phyloP scores from a whole-genome alignment of 2,113 vertebrate species.

The Mustela lutreola region DNA sequence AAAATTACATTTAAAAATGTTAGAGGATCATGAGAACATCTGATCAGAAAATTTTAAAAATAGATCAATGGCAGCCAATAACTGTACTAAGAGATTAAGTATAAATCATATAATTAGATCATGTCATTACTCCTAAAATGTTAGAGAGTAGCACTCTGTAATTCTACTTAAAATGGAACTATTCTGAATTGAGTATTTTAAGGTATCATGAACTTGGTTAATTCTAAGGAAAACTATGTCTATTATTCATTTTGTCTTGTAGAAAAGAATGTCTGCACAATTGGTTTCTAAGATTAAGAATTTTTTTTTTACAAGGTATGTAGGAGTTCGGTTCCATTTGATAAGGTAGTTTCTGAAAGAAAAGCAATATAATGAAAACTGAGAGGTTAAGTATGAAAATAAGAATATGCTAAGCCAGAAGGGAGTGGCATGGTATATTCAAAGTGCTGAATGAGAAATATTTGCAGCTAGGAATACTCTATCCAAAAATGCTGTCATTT shows the following conservation, averaged over 20 bases:
- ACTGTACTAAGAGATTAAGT: background rate
- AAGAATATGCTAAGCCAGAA: background rate
- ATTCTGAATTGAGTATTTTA: background rate
- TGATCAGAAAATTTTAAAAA: background rate
- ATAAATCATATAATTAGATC: background rate
- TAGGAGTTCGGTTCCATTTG: background rate
- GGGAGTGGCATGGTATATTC: no score
- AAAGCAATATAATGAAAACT: background rate
- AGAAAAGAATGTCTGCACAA: background rate
- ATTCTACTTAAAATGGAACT: background rate
- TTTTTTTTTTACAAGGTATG: background rate
- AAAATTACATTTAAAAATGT: background rate
- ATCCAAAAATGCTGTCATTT: no score
- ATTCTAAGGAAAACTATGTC: background rate
- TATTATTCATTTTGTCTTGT: background rate
- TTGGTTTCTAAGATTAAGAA: background rate
- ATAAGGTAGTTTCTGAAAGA: background rate
- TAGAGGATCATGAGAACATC: background rate
- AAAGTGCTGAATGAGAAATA: no score
- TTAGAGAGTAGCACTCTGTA: background rate
- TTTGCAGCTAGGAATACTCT: no score
- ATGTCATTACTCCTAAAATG: background rate
- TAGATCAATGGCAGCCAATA: background rate
- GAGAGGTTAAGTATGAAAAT: background rate
- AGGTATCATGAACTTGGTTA: background rate